Percentiles rank a stretch among this genome's conserved stretches.
Conservation (phyloP, 92 coral and sea anemone species). For the Paramuricea clavata region DNA sequence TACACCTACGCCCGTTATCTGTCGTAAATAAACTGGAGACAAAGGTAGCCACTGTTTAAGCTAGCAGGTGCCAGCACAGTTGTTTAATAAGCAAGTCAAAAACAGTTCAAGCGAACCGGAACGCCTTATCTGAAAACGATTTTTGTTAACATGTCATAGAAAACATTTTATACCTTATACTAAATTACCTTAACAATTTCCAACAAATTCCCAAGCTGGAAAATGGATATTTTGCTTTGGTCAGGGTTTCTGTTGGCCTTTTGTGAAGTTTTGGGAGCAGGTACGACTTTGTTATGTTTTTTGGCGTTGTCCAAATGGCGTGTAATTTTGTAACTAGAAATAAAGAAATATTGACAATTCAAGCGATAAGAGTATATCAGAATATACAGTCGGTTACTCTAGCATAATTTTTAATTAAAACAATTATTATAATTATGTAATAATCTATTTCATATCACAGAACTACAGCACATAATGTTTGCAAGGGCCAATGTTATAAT, state of each 20-base stretch:
- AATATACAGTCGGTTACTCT: not conserved
- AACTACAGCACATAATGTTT: too few relatives aligned
- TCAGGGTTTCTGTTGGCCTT: not conserved
- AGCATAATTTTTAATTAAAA: too few relatives aligned
- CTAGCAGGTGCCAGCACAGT: conserved; percentile 20
- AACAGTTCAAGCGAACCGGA: conserved; percentile 26
- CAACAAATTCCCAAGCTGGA: not conserved
- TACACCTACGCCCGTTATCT: too few relatives aligned
- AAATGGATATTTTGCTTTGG: conserved; percentile 2
- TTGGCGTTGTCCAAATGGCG: not conserved
- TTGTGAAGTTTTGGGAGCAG: conserved; percentile 6
- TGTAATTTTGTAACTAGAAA: not conserved
- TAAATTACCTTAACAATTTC: not conserved
- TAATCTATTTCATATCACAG: too few relatives aligned
- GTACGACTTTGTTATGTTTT: not conserved
- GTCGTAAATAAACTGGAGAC: too few relatives aligned
- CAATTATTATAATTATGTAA: too few relatives aligned
- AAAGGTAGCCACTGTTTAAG: not conserved
- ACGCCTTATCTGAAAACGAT: not conserved
- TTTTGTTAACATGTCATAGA: not conserved
- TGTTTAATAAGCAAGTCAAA: conserved; percentile 18
- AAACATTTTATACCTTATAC: not conserved
- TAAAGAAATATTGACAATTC: not conserved
- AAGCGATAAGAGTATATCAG: not conserved
- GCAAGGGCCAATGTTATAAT: too few relatives aligned